These are phyloP conservation scores for Eulithis prunata DNA, from an alignment of 2,888 invertebrate genomes.

Conservation along the genomic window DNA sequence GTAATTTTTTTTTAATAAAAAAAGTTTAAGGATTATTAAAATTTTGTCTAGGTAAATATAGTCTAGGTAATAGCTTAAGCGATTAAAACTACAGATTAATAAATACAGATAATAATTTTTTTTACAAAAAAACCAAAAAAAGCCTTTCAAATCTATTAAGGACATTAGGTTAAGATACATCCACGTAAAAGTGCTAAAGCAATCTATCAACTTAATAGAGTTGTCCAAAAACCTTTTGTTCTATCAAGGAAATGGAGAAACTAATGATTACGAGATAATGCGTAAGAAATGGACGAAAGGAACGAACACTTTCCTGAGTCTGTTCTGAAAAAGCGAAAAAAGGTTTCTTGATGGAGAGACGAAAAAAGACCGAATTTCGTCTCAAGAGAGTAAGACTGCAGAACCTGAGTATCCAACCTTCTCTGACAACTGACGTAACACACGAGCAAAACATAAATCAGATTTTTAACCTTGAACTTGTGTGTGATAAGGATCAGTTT, in stretches of 20 bases:
- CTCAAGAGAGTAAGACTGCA: conserved; percentile 82
- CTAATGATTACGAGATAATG: conserved; percentile 81
- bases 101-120: no score
- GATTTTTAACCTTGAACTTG: conserved; percentile 38
- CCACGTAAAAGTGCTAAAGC: conserved; percentile 49
- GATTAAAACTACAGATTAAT: no score
- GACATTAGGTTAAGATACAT: conserved; percentile 5
- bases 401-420: conserved; percentile 63
- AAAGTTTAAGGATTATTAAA: no score
- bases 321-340: conserved; percentile 81
- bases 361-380: conserved; percentile 82
- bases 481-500: conserved; percentile 47
- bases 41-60: no score
- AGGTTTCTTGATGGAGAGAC: conserved; percentile 76
- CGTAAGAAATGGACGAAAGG: conserved; percentile 78
- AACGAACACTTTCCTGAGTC: conserved; percentile 75
- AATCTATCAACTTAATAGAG: conserved; percentile 66
- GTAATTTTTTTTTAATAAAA: no score
- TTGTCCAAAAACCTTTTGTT: conserved; percentile 68
- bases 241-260: conserved; percentile 72
- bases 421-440: conserved; percentile 50
- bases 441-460: conserved; percentile 31
- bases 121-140: no score
- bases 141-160: conserved; percentile 12
- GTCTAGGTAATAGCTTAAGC: no score